Percentiles rank a stretch among this genome's conserved stretches.
phyloP scores from a whole-genome alignment of 2,797 vertebrate genomes.

The Rhinatrema bivittatum region DNA sequence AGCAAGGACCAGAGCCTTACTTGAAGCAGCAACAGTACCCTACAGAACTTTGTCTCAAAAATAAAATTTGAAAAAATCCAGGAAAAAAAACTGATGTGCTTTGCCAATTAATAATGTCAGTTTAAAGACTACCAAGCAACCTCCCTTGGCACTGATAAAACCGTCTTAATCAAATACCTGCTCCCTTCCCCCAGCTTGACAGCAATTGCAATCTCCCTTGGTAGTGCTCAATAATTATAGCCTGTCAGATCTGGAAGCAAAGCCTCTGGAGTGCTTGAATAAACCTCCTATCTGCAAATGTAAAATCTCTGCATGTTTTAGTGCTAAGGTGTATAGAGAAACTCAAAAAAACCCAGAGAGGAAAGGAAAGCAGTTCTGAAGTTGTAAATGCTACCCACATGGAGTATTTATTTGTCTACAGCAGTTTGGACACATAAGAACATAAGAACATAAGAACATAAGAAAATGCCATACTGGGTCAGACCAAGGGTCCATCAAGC shows the following conservation, averaged over 20 bases:
- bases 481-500: too few relatives aligned
- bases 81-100: constrained; percentile 2
- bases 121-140: background rate
- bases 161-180: constrained; percentile 4
- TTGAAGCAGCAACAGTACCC: background rate
- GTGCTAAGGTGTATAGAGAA: background rate
- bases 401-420: too few relatives aligned
- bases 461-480: too few relatives aligned
- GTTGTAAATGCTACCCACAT: background rate
- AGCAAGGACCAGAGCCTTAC: background rate
- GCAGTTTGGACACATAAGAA: too few relatives aligned
- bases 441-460: too few relatives aligned
- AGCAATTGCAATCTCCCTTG: constrained; percentile 3
- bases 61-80: too few relatives aligned
- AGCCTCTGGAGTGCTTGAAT: constrained; percentile 5
- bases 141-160: background rate
- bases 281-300: background rate
- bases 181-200: constrained; percentile 7
- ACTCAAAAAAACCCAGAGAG: background rate
- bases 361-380: background rate
- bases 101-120: constrained; percentile 7
- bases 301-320: background rate
- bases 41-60: background rate
- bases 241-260: constrained; percentile 8
- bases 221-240: constrained; percentile 9